Conservation (phyloP, 2,888 invertebrate species). For the Chirona hameri region DNA sequence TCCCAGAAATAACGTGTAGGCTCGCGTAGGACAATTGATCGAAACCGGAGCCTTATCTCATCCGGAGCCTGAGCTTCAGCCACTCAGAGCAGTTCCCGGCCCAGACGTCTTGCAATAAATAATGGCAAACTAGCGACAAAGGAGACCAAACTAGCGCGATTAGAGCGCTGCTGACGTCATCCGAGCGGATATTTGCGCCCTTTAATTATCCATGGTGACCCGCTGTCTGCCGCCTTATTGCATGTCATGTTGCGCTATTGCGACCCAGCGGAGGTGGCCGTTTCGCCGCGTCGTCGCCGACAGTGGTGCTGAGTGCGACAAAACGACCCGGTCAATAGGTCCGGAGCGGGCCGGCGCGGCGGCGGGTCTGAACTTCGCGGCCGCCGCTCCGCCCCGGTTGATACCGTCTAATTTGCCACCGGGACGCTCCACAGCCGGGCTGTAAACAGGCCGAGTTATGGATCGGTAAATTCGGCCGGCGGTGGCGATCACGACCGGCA, state of each 20-base stretch:
- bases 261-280: background rate
- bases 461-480: background rate
- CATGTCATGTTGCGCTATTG: background rate
- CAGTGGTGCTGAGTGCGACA: background rate
- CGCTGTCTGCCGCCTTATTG: background rate
- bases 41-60: background rate
- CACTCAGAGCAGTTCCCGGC: background rate
- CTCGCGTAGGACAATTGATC: background rate
- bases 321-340: background rate
- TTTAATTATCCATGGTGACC: background rate
- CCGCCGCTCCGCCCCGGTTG: background rate
- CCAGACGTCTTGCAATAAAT: background rate
- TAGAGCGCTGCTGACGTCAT: background rate
- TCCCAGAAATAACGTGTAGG: background rate
- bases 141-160: background rate
- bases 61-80: background rate
- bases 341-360: background rate
- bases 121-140: background rate
- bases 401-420: conserved; percentile 11
- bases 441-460: background rate
- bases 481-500: background rate
- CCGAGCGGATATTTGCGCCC: background rate
- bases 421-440: conserved; percentile 6
- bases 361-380: background rate
- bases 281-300: background rate